Conservation (phyloP, 2,797 vertebrate genomes). For the Pseudomugil tenellus region DNA sequence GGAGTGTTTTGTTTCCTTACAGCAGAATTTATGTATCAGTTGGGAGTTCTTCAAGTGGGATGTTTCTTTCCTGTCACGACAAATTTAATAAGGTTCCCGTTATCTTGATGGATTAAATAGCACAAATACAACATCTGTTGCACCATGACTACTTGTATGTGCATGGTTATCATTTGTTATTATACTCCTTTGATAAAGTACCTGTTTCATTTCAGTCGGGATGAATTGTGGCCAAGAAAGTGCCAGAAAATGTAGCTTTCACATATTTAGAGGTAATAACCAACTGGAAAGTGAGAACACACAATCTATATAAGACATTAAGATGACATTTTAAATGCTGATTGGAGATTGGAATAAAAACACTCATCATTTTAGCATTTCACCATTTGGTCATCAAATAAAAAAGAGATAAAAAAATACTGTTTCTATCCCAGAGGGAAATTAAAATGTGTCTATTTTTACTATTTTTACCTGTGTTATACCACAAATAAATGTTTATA, state of each 20-base stretch:
- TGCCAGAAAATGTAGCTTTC: background rate
- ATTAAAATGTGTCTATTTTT: too few species aligned
- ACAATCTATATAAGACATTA: background rate
- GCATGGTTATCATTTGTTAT: background rate
- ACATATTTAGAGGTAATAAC: background rate
- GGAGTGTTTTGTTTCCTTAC: background rate
- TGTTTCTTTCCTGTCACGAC: background rate
- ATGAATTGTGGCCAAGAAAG: background rate
- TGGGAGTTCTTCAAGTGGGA: background rate
- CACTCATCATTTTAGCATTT: background rate
- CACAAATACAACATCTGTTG: background rate
- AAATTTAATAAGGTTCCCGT: constrained; percentile 7
- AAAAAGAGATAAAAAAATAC: too few species aligned
- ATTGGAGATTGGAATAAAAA: background rate
- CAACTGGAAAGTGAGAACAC: background rate
- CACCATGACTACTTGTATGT: background rate
- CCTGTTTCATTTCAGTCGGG: background rate
- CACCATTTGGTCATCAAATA: background rate
- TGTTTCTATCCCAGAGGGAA: too few species aligned
- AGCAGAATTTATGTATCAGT: constrained; percentile 6
- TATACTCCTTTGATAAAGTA: background rate
- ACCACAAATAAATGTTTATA: too few species aligned
- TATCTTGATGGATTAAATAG: constrained; percentile 7
- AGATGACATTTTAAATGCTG: background rate
- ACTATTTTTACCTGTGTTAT: too few species aligned